A percentile compares a stretch with the other conserved stretches of the same genome.
Conservation (phyloP, 2,113 vertebrate genomes). For the Ellobius talpinus region DNA sequence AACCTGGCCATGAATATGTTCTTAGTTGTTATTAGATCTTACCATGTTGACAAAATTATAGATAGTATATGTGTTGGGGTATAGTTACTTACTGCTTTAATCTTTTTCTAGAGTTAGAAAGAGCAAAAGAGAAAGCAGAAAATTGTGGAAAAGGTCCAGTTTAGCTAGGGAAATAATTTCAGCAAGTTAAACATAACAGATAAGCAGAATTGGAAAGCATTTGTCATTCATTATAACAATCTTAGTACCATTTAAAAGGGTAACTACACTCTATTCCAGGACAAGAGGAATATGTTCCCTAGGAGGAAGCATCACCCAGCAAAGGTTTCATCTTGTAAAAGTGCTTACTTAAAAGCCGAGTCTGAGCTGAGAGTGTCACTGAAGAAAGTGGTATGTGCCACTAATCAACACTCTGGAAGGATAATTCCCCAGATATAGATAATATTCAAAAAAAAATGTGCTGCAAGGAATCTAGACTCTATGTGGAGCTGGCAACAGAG, state of each 20-base stretch:
- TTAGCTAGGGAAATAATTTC: background rate
- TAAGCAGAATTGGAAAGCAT: background rate
- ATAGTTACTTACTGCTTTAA: background rate
- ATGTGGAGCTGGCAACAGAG: background rate
- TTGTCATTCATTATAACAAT: background rate
- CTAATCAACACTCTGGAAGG: background rate
- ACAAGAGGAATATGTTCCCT: background rate
- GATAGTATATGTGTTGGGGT: background rate
- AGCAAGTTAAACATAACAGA: background rate
- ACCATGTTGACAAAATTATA: background rate
- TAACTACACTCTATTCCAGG: background rate
- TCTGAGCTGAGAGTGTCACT: background rate
- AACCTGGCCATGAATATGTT: background rate
- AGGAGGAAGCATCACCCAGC: background rate
- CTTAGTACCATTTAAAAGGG: background rate
- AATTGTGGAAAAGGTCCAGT: background rate
- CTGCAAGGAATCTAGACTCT: background rate
- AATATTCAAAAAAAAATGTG: background rate
- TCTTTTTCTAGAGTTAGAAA: background rate
- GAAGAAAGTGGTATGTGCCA: background rate
- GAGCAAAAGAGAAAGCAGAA: background rate
- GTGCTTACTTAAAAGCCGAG: background rate
- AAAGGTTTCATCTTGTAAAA: background rate
- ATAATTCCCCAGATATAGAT: background rate
- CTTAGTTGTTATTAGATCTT: background rate